Base-by-base conservation (phyloP, 2,113 vertebrate species). In the Plestiodon gilberti region DNA sequence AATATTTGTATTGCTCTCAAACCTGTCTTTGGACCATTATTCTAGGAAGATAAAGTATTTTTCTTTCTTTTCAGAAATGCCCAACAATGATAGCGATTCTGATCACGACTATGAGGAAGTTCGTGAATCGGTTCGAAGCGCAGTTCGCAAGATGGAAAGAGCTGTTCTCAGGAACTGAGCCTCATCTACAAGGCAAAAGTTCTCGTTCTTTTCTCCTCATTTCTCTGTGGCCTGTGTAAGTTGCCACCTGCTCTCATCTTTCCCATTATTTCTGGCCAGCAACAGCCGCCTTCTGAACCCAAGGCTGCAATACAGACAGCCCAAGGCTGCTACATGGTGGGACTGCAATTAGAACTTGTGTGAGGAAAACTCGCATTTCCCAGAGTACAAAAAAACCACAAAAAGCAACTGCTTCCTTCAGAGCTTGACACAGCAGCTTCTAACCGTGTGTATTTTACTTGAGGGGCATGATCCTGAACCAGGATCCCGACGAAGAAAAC, bases 71-170 rank as follows among this genome's bases (percentile, higher is more conserved):
- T 38, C 79, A 89, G 91, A 30, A 11, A 6, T 0, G 0, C 2
- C 35, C 77, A 79, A 23, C 38, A 82, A 22, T 0, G 0, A 76
- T 30, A n/a, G n/a, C n/a, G 15, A 3, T 0, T 3, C 52, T 5
- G 88, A 94, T 0, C 96, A 98, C 0, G 96, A 97, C 84, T 98
- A 99, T 0, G 97, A 98, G 93, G 83, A 81, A 8, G 2, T 98
- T 22, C 73, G 94, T 0, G 95, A 88, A 2, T 0, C 6, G 1
- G 17, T 95, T 5, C 38, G 1, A n/a, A 91, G 91, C 65, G 81
- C 93, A 30, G 20, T 95, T 65, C 88, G 80, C 38, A 87, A 10
- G 4, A 82, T 88, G 4, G 86, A 95, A 59, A 91, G 96, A 48
- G 73, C 78, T 11, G 0, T 89, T 14, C 28, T 87, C 76, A 94